Evolutionary conservation across 1,140 invertebrate genomes (phyloP).

Genomic region (Nixonia krombeini): DNA sequence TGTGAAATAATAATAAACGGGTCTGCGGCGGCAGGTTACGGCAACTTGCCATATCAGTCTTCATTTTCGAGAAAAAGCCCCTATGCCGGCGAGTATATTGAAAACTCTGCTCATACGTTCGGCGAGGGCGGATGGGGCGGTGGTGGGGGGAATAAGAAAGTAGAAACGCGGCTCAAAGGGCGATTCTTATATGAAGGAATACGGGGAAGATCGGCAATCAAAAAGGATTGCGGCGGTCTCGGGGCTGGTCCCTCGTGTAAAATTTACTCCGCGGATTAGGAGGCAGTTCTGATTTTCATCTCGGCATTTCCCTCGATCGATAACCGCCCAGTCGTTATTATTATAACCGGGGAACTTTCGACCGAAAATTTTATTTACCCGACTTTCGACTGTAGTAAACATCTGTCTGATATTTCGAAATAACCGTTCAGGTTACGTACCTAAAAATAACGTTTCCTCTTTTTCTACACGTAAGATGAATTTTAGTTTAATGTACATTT

Average conservation of each 20-base stretch:
- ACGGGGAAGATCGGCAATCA: constrained; percentile 46
- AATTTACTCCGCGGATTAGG: constrained; percentile 13
- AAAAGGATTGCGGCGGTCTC: constrained; percentile 55
- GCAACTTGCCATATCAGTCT: constrained; percentile 54
- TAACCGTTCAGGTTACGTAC: background rate
- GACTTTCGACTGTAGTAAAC: background rate
- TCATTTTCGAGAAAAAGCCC: constrained; percentile 51
- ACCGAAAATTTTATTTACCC: too few species aligned
- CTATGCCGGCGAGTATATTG: constrained; percentile 37
- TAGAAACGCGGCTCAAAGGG: constrained; percentile 9
- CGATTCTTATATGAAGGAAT: constrained; percentile 17
- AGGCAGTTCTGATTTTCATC: constrained; percentile 1
- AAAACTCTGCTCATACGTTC: constrained; percentile 28
- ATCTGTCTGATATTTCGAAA: background rate
- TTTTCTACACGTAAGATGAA: too few species aligned
- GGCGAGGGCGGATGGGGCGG: constrained; percentile 9
- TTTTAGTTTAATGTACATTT: too few species aligned
- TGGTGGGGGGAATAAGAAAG: background rate
- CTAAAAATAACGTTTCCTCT: too few species aligned
- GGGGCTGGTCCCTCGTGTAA: constrained; percentile 8
- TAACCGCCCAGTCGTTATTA: background rate
- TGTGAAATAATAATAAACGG: constrained; percentile 53
- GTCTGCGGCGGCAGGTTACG: background rate
- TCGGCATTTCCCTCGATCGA: background rate
- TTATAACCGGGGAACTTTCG: too few species aligned